Evolutionary conservation across 92 coral and sea anemone genomes (phyloP).

Genomic region (Heliopora coerulea): DNA sequence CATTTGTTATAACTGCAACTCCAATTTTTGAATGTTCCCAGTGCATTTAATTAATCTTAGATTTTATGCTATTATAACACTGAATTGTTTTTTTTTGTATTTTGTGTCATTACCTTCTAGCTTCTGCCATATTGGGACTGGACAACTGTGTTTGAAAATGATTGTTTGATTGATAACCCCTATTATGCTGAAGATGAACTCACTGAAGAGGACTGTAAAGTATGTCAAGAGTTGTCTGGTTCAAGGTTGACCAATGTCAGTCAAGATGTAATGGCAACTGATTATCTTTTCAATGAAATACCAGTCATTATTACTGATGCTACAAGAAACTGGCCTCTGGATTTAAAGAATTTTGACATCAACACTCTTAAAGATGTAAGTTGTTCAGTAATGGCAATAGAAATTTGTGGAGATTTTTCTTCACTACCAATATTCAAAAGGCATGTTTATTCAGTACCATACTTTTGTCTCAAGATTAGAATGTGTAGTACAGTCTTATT

Average conservation of each 20-base stretch:
- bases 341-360: conserved; percentile 61
- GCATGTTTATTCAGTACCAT: no score
- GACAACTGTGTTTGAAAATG: conserved; percentile 69
- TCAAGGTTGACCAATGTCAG: conserved; percentile 42
- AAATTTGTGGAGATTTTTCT: no score
- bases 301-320: conserved; percentile 90
- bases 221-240: conserved; percentile 57
- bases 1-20: no score
- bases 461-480: no score
- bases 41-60: no score
- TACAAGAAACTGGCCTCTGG: conserved; percentile 71
- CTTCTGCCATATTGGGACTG: conserved; percentile 96
- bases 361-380: conserved; percentile 72
- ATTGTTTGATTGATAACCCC: conserved; percentile 83
- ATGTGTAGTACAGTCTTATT: no score
- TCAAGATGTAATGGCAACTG: conserved; percentile 61
- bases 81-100: not conserved
- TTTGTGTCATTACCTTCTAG: conserved; percentile 30
- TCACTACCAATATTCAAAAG: no score
- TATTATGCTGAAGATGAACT: conserved; percentile 60
- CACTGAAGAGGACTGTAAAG: conserved; percentile 73
- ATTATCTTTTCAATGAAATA: conserved; percentile 55
- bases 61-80: not conserved
- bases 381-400: no score
- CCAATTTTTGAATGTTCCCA: no score